Evolutionary conservation across 1,140 invertebrate species (phyloP).

Genomic region (Agraylea sexmaculata): DNA sequence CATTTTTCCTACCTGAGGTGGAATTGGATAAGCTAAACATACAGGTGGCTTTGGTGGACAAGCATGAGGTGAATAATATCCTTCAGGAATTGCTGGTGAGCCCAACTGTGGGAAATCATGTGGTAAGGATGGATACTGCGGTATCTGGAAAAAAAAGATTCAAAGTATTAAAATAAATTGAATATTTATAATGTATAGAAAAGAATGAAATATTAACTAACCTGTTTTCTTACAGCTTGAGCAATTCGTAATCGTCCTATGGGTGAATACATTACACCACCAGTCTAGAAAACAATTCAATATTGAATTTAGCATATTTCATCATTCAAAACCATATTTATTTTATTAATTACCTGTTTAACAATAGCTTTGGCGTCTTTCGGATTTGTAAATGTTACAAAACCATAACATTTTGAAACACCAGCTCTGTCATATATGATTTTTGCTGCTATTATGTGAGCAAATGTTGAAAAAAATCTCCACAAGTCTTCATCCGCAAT

Average conservation of each 20-base stretch:
- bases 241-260: constrained; percentile 36
- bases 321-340: constrained; percentile 1
- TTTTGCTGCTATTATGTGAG: constrained; percentile 85
- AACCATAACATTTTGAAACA: constrained; percentile 89
- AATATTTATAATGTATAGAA: background rate
- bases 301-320: background rate
- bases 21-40: constrained; percentile 9
- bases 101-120: constrained; percentile 8
- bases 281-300: constrained; percentile 29
- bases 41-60: constrained; percentile 9
- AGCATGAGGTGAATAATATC: constrained; percentile 2
- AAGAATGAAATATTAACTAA: constrained; percentile 16
- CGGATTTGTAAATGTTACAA: constrained; percentile 76
- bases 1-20: too few species aligned
- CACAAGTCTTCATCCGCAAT: constrained; percentile 74
- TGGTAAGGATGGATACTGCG: constrained; percentile 9
- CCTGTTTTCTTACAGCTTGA: constrained; percentile 40
- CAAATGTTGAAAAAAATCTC: constrained; percentile 75
- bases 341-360: constrained; percentile 36
- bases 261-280: constrained; percentile 40
- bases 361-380: constrained; percentile 37
- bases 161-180: background rate
- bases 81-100: constrained; percentile 4
- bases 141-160: constrained; percentile 9
- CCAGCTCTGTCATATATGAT: constrained; percentile 89